Evolutionary conservation across 2,797 vertebrate species (phyloP).

Genomic region (Pseudomugil tenellus): DNA sequence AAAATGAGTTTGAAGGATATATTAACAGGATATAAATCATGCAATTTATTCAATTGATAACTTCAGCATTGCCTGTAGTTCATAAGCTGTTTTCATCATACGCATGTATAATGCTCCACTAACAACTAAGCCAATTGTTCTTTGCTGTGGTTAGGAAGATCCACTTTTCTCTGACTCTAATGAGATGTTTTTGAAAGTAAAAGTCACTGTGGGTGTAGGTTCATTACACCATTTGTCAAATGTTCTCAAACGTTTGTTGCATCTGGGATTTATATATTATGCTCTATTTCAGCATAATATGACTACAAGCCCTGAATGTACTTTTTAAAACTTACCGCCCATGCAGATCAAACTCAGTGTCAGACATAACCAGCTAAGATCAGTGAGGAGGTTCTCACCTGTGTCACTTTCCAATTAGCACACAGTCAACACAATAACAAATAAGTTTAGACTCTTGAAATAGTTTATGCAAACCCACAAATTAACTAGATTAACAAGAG

Average conservation of each 20-base stretch:
- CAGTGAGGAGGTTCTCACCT: slow-evolving; percentile 32
- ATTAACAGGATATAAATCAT: slow-evolving; percentile 81
- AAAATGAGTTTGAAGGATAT: slow-evolving; percentile 82
- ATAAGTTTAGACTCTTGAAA: slow-evolving; percentile 2
- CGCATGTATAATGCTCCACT: slow-evolving; percentile 57
- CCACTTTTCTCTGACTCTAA: slow-evolving; percentile 64
- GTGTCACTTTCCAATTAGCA: slow-evolving; percentile 39
- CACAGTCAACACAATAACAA: slow-evolving; percentile 21
- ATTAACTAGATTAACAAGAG: neutral
- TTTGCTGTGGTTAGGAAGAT: slow-evolving; percentile 38
- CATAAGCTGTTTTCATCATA: slow-evolving; percentile 69
- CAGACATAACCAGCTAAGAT: slow-evolving; percentile 28
- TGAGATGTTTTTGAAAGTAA: slow-evolving; percentile 71
- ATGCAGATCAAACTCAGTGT: slow-evolving; percentile 35
- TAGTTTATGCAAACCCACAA: neutral
- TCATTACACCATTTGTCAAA: slow-evolving; percentile 54
- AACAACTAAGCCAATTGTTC: slow-evolving; percentile 58
- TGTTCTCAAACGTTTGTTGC: slow-evolving; percentile 40
- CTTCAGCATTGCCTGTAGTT: slow-evolving; percentile 68
- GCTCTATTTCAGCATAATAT: slow-evolving; percentile 42
- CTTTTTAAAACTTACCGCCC: slow-evolving; percentile 37
- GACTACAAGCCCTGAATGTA: slow-evolving; percentile 39
- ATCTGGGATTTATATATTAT: slow-evolving; percentile 23
- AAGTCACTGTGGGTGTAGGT: slow-evolving; percentile 49
- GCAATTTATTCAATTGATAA: slow-evolving; percentile 82